Conservation (phyloP, 2,888 invertebrate genomes). For the Andrena camellia region DNA sequence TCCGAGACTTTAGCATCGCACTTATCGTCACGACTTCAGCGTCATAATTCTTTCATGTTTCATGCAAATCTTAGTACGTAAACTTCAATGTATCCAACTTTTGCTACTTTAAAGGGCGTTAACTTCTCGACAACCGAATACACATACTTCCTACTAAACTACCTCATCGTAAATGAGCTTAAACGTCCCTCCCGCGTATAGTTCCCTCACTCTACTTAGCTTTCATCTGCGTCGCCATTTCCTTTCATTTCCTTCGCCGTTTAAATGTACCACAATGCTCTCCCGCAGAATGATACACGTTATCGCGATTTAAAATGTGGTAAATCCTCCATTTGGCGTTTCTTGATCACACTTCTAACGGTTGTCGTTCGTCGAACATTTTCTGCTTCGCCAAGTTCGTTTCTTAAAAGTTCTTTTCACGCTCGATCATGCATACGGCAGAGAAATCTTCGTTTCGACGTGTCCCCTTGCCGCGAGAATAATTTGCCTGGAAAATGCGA, state of each 20-base stretch:
- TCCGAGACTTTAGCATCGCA: background rate
- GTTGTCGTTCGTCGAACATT: background rate
- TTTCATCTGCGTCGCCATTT: background rate
- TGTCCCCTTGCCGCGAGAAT: background rate
- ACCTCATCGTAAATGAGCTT: slow-evolving; percentile 1
- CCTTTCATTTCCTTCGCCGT: slow-evolving; percentile 9
- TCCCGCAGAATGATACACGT: slow-evolving; percentile 46
- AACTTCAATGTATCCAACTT: background rate
- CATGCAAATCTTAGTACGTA: background rate
- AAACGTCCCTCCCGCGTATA: background rate
- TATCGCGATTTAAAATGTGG: slow-evolving; percentile 35
- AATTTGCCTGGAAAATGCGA: slow-evolving; percentile 28
- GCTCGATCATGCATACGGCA: slow-evolving; percentile 9
- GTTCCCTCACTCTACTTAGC: slow-evolving; percentile 32
- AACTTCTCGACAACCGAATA: background rate
- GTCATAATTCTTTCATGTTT: background rate
- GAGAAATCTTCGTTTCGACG: slow-evolving; percentile 5
- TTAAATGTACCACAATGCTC: slow-evolving; percentile 61
- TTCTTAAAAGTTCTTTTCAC: slow-evolving; percentile 11
- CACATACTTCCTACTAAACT: background rate
- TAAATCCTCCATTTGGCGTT: slow-evolving; percentile 22
- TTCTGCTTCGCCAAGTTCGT: background rate
- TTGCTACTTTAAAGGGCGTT: background rate
- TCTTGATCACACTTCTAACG: background rate
- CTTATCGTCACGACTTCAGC: background rate